Percentiles rank a stretch among this genome's conserved stretches.
These are phyloP conservation scores for Unio delphinus DNA, from an alignment of 2,888 invertebrate species.

Conservation along the genomic window DNA sequence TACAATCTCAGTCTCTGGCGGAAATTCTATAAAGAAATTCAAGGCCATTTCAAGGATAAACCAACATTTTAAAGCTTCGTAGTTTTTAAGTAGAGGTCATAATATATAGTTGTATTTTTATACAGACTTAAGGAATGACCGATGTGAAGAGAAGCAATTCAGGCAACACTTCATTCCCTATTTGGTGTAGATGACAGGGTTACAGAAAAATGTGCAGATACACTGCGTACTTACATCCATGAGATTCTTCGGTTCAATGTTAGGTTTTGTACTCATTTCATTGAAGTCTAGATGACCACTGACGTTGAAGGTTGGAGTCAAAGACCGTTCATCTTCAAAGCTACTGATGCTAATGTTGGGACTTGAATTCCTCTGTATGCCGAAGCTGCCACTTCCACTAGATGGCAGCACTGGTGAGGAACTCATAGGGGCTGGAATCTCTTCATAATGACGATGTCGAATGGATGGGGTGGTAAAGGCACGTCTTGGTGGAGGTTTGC, in stretches of 20 bases:
- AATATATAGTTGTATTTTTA: too few species aligned
- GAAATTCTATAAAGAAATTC: too few species aligned
- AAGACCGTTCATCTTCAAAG: conserved; percentile 52
- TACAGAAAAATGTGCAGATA: too few species aligned
- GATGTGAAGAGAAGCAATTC: too few species aligned
- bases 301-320: conserved; percentile 44
- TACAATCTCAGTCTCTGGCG: too few species aligned
- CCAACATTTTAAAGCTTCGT: too few species aligned
- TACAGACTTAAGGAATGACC: too few species aligned
- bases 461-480: conserved; percentile 58
- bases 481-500: conserved; percentile 42
- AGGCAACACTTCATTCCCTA: too few species aligned
- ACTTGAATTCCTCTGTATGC: conserved; percentile 10
- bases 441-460: conserved; percentile 43
- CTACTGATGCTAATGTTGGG: conserved; percentile 41
- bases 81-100: too few species aligned
- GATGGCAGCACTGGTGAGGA: conserved; percentile 46
- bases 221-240: conserved; percentile 41
- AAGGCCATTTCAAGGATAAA: too few species aligned
- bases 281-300: conserved; percentile 20
- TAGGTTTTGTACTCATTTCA: conserved; percentile 33
- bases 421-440: conserved; percentile 47
- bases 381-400: not conserved
- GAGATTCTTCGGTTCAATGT: conserved; percentile 63
- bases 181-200: too few species aligned